Evolutionary conservation across 92 coral and sea anemone species (phyloP).

Genomic region (Parazoanthus atlanticus): DNA sequence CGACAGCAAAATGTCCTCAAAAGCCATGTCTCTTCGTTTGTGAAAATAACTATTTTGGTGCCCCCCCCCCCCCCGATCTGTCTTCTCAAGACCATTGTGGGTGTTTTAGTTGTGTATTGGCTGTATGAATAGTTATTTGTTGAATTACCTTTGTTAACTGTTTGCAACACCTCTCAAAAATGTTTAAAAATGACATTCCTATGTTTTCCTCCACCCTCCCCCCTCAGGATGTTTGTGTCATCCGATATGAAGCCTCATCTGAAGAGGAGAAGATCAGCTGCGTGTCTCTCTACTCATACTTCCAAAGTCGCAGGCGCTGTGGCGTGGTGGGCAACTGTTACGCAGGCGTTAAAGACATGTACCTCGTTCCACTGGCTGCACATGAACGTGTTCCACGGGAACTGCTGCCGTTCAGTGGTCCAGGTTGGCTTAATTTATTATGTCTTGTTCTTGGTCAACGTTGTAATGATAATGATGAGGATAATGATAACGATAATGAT

Average conservation of each 20-base stretch:
- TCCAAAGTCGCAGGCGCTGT: constrained; percentile 97
- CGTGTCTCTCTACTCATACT: constrained; percentile 94
- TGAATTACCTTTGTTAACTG: too few species aligned
- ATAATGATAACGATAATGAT: background rate
- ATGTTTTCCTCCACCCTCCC: background rate
- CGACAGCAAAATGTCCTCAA: too few species aligned
- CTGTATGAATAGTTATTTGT: background rate
- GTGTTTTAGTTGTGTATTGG: too few species aligned
- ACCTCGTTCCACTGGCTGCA: constrained; percentile 88
- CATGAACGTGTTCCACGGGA: constrained; percentile 87
- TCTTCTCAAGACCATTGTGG: too few species aligned
- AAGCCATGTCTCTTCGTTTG: too few species aligned
- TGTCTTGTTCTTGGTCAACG: background rate
- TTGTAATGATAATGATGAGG: background rate
- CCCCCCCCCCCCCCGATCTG: too few species aligned
- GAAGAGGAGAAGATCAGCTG: constrained; percentile 96
- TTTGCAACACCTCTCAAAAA: too few species aligned
- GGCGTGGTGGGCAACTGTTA: constrained; percentile 98
- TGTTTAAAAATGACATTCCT: background rate
- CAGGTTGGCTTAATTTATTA: constrained; percentile 63
- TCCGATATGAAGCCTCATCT: constrained; percentile 89
- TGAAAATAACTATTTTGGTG: too few species aligned
- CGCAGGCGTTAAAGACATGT: constrained; percentile 95
- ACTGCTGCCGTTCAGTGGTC: constrained; percentile 93
- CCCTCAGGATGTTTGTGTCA: constrained; percentile 86